These are phyloP conservation scores for Prunella fulvescens DNA, from an alignment of 2,113 vertebrate species.

Conservation along the genomic window DNA sequence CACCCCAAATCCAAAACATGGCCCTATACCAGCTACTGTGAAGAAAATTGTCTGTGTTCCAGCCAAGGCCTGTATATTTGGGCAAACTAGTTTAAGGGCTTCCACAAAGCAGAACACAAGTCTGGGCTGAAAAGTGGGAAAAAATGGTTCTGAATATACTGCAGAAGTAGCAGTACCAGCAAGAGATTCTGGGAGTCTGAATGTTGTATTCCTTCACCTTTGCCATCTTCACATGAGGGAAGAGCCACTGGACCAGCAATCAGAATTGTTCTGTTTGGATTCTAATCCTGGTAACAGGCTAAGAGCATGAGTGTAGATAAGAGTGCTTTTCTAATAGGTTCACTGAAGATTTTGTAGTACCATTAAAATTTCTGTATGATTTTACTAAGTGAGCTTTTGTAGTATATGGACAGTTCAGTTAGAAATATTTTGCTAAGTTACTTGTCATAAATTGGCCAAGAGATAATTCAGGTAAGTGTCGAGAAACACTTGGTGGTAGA, in stretches of 20 bases:
- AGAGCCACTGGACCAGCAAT: accelerated
- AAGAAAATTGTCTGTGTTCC: background rate
- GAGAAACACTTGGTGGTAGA: background rate
- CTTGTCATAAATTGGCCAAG: background rate
- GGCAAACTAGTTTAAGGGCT: background rate
- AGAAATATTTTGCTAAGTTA: background rate
- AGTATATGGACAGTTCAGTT: background rate
- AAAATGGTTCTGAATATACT: background rate
- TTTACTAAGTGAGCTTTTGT: background rate
- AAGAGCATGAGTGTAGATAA: background rate
- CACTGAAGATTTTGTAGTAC: background rate
- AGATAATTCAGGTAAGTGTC: background rate
- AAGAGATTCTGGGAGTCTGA: background rate
- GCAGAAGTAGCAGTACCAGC: background rate
- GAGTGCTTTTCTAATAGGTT: background rate
- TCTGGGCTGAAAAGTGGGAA: background rate
- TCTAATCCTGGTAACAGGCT: background rate
- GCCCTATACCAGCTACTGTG: background rate
- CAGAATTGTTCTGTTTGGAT: background rate
- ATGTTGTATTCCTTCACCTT: background rate
- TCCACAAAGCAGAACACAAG: background rate
- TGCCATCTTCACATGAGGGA: background rate
- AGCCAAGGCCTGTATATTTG: background rate
- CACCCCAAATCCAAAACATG: background rate
- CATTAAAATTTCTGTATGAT: background rate